phyloP scores from a whole-genome alignment of 2,797 vertebrate species.

The Mico argentatus region DNA sequence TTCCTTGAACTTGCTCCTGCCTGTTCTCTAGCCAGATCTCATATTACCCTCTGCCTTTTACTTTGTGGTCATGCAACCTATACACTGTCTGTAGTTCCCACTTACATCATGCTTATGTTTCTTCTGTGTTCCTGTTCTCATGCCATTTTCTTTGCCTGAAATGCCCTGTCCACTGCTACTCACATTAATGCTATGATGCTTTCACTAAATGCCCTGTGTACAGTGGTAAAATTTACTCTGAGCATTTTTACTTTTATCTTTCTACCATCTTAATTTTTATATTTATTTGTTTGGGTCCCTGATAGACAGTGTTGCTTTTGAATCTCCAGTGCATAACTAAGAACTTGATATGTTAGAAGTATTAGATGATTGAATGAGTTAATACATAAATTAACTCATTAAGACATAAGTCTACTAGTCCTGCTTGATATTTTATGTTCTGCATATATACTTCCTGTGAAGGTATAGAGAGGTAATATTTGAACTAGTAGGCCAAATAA shows the following conservation, averaged over 20 bases:
- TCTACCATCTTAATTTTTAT: not conserved
- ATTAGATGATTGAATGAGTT: not conserved
- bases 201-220: not conserved
- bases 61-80: not conserved
- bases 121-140: not conserved
- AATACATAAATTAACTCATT: not conserved
- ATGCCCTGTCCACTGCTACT: not conserved
- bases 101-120: not conserved
- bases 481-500: not conserved
- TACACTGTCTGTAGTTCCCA: not conserved
- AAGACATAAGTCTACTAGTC: not conserved
- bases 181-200: not conserved
- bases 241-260: constrained; percentile 35
- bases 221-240: not conserved
- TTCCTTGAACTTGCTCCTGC: not conserved
- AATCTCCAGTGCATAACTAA: not conserved
- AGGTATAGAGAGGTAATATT: not conserved
- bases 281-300: not conserved
- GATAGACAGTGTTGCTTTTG: not conserved
- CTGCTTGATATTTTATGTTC: not conserved
- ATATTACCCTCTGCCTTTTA: not conserved
- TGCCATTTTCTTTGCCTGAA: not conserved
- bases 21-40: not conserved
- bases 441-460: not conserved
- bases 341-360: not conserved